These are phyloP conservation scores for Microcebus murinus DNA, from an alignment of 2,113 vertebrate species.

Conservation along the genomic window DNA sequence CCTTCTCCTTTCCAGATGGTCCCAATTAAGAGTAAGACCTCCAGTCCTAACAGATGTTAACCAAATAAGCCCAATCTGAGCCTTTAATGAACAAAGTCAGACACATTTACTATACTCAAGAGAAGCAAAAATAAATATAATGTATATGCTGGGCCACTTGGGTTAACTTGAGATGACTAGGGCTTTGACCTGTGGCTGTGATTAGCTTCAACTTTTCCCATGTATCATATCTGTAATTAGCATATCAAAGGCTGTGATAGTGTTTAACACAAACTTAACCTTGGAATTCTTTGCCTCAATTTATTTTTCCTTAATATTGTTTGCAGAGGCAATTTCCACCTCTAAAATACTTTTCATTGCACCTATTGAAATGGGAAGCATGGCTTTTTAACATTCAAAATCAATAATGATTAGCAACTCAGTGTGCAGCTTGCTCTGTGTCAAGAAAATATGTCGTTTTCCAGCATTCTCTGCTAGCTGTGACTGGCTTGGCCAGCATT, in stretches of 20 bases:
- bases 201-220: constrained; percentile 1
- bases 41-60: constrained; percentile 78
- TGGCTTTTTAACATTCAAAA: background rate
- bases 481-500: background rate
- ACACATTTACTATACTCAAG: constrained; percentile 70
- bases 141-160: constrained; percentile 36
- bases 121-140: constrained; percentile 74
- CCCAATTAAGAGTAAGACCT: constrained; percentile 80
- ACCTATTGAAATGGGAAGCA: background rate
- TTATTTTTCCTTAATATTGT: background rate
- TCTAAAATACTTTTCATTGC: background rate
- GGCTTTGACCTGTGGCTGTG: background rate
- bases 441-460: background rate
- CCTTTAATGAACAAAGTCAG: constrained; percentile 80
- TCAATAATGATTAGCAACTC: background rate
- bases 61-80: constrained; percentile 81
- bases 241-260: constrained; percentile 1
- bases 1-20: constrained; percentile 78
- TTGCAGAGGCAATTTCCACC: background rate
- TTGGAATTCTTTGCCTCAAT: background rate
- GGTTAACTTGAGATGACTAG: constrained; percentile 40
- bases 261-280: background rate
- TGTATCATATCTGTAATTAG: background rate
- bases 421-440: background rate
- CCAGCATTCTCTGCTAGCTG: background rate